Evolutionary conservation across 2,888 invertebrate genomes (phyloP).

Genomic region (Amphimallon solstitiale): DNA sequence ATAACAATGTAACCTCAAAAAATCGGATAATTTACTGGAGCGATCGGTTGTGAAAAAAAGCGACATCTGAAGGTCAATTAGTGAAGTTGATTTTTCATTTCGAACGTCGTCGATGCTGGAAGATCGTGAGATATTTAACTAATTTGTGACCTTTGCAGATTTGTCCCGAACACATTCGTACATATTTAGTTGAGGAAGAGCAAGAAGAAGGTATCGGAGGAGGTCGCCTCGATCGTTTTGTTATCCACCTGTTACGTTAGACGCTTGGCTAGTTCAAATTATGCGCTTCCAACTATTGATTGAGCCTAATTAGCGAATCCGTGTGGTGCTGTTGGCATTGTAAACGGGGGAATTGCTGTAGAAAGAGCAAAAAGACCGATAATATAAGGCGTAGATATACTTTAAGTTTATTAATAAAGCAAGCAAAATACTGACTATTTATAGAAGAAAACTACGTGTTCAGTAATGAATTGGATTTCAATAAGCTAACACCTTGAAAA

Average conservation of each 20-base stretch:
- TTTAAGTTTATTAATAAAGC: too few species aligned
- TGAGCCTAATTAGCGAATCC: constrained; percentile 20
- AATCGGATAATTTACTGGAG: constrained; percentile 16
- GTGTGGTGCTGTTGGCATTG: not conserved
- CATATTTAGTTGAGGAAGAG: too few species aligned
- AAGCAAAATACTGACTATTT: too few species aligned
- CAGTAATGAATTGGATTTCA: too few species aligned
- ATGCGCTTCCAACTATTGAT: constrained; percentile 17
- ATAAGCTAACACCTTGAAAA: too few species aligned
- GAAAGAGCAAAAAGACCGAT: too few species aligned
- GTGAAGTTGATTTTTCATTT: constrained; percentile 21
- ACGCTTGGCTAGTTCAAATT: constrained; percentile 6
- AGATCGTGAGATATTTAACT: not conserved
- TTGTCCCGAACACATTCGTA: too few species aligned
- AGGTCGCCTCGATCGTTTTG: constrained; percentile 20
- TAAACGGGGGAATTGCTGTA: too few species aligned
- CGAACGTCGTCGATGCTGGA: constrained; percentile 8
- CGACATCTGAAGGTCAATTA: constrained; percentile 25
- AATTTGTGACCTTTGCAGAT: too few species aligned
- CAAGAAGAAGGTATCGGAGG: not conserved
- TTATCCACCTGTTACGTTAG: constrained; percentile 28
- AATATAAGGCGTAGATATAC: too few species aligned
- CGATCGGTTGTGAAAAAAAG: constrained; percentile 1
- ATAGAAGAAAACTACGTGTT: too few species aligned
- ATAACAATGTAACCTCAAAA: constrained; percentile 16